A percentile compares a stretch with the other conserved stretches of the same genome.
Conservation (phyloP, 2,113 vertebrate species). For the Aptenodytes patagonicus region DNA sequence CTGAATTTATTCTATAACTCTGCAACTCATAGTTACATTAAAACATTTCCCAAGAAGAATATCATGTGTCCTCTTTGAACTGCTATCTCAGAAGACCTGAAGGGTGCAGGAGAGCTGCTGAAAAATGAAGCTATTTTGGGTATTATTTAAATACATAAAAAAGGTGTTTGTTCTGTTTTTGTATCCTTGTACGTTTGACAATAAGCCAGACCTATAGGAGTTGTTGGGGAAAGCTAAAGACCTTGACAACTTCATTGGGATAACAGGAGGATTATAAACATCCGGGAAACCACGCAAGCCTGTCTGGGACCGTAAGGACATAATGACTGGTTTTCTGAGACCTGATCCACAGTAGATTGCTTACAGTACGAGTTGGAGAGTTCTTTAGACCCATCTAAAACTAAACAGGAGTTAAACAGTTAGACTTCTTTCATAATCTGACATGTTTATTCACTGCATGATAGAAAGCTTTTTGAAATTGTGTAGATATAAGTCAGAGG, state of each 20-base stretch:
- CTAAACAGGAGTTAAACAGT: neutral
- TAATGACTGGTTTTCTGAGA: neutral
- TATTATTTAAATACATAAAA: neutral
- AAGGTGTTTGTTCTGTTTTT: neutral
- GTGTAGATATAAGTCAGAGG: neutral
- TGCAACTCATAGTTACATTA: neutral
- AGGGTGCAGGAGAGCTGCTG: neutral
- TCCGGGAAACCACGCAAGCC: neutral
- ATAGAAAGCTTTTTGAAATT: neutral
- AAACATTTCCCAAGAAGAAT: neutral
- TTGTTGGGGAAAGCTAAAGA: neutral
- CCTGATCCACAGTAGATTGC: neutral
- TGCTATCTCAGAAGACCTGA: neutral
- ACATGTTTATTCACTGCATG: neutral
- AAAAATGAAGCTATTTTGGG: neutral
- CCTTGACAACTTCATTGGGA: neutral
- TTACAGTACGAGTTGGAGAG: neutral
- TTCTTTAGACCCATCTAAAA: neutral
- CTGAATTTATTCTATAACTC: neutral
- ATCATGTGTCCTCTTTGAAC: neutral
- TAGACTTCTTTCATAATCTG: neutral
- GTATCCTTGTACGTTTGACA: fast-evolving
- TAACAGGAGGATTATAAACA: neutral
- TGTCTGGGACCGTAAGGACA: neutral
- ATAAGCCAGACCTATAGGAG: neutral